Evolutionary conservation across 92 coral and sea anemone genomes (phyloP), one percentile per base, ranked within the genome.

Genomic region (Phymanthus crucifer): DNA sequence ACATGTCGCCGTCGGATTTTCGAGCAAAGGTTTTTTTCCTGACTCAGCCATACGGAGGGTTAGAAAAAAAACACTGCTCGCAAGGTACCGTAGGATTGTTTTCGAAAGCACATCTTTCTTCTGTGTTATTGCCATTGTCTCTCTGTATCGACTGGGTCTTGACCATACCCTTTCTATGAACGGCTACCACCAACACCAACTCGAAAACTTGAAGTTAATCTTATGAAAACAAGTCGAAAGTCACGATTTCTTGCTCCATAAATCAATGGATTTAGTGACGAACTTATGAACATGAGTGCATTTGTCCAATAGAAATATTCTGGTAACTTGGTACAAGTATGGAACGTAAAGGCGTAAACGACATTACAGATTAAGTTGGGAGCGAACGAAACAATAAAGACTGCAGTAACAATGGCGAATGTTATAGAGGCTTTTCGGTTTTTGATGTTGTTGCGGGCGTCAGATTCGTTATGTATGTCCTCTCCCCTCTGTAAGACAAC

Each of bases 191-290:
- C 16, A 17, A 45, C 50, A 45, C 50, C 68, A 10, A 1, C 71
- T 66, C 56, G 32, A 26, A 45, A 46, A n/a, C 56, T 38, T 21
- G 13, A 38, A 4, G 45, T 78, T 10, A 78, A 6, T 23, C 58
- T 66, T 57, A 29, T 68, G 17, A 66, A 78, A 35, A 64, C 73
- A 27, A 38, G 5, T 66, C 82, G 33, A 47, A 58, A 78, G 36
- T 78, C 82, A 26, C 82, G 70, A 37, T 27, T 78, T 29, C 82
- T 64, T 12, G 82, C 82, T 6, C 82, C 82, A n/a, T 78, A 78
- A 27, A 78, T 31, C 40, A 78, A 3, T 17, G 82, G 82, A 31
- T 78, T 78, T 24, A 78, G 46, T 45, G 74, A 70, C 3, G 82
- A 78, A 27, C 73, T 78, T 12, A 29, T 13, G 14, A 66, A 65